A percentile compares a stretch with the other conserved stretches of the same genome.
Conservation (phyloP, 2,888 invertebrate species). For the Latrodectus elegans region DNA sequence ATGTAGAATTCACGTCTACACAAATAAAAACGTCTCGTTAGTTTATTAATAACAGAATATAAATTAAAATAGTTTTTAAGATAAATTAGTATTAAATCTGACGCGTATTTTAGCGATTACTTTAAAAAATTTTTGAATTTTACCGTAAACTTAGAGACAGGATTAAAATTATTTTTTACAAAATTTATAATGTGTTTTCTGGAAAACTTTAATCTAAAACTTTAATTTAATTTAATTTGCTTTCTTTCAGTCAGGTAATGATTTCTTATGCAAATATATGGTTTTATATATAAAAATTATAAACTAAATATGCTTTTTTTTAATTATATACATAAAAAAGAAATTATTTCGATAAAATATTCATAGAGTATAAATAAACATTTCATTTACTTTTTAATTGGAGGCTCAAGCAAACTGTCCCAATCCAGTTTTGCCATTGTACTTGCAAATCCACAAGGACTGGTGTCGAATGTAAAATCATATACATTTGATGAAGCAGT, state of each 20-base stretch:
- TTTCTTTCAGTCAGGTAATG: not conserved
- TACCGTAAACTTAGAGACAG: too few species aligned
- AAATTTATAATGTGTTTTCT: not conserved
- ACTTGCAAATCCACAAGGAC: conserved; percentile 8
- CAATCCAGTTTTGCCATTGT: conserved; percentile 8
- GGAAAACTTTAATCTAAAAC: not conserved
- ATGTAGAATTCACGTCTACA: too few species aligned
- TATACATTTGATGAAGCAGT: conserved; percentile 21
- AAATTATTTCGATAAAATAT: not conserved
- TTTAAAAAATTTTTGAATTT: too few species aligned
- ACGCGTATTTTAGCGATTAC: too few species aligned
- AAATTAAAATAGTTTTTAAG: too few species aligned
- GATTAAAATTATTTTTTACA: not conserved
- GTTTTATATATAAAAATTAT: not conserved
- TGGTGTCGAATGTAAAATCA: conserved; percentile 5
- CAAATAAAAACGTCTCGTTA: too few species aligned
- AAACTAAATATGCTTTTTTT: too few species aligned
- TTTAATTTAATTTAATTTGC: not conserved
- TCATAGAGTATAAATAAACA: not conserved
- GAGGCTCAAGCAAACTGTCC: not conserved
- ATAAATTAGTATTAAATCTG: too few species aligned
- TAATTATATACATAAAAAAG: not conserved
- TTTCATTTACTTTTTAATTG: conserved; percentile 8
- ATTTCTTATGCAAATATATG: not conserved
- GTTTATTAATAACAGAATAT: too few species aligned